Conservation (phyloP, 2,888 invertebrate genomes). For the Caenorhabditis plicata region DNA sequence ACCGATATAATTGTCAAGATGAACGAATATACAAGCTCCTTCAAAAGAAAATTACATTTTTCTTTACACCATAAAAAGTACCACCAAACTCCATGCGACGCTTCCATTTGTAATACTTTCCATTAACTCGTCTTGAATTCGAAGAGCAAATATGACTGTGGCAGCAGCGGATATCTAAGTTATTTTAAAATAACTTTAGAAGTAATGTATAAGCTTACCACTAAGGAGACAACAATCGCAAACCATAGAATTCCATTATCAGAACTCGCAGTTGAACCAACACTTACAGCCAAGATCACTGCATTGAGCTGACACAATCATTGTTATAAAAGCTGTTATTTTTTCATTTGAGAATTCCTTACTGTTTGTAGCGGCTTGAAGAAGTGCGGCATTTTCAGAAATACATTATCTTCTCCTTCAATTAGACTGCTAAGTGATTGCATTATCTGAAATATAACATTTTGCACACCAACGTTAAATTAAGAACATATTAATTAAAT, state of each 20-base stretch:
- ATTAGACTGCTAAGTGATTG: conserved; percentile 21
- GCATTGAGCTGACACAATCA: conserved; percentile 53
- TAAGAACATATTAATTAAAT: too few species aligned
- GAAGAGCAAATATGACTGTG: conserved; percentile 59
- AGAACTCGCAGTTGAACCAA: conserved; percentile 54
- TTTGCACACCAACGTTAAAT: too few species aligned
- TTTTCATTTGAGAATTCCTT: conserved; percentile 6
- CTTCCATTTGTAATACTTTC: conserved; percentile 53
- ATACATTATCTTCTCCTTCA: conserved; percentile 37
- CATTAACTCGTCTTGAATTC: conserved; percentile 52
- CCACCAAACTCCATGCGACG: conserved; percentile 58
- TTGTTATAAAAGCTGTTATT: not conserved
- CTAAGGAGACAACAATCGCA: conserved; percentile 42
- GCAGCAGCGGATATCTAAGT: conserved; percentile 53
- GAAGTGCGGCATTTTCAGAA: conserved; percentile 56
- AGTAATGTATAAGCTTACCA: conserved; percentile 15
- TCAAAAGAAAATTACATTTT: conserved; percentile 7
- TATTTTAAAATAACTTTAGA: conserved; percentile 6
- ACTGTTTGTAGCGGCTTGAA: conserved; percentile 64
- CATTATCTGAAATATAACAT: too few species aligned
- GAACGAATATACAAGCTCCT: conserved; percentile 63
- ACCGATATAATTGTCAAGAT: conserved; percentile 54
- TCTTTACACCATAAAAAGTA: conserved; percentile 15
- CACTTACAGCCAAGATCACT: conserved; percentile 54
- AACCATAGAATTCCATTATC: conserved; percentile 63